These are phyloP conservation scores for Tetrao urogallus DNA, from an alignment of 2,113 vertebrate species.

Conservation along the genomic window DNA sequence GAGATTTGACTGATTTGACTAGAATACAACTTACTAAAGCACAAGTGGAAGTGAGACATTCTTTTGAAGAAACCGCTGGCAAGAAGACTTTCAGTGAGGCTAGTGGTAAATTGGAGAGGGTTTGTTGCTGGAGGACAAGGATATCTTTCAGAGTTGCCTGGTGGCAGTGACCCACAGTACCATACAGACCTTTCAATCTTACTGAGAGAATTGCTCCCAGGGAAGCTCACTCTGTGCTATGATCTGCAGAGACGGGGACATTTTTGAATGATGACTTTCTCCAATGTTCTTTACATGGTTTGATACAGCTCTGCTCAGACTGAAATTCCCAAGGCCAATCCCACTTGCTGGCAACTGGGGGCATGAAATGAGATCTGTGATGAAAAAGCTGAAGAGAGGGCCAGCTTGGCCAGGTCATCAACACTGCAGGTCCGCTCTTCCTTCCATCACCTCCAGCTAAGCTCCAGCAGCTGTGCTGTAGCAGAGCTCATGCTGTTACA, in stretches of 20 bases:
- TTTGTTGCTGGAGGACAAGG: background rate
- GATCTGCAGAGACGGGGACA: accelerated
- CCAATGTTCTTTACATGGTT: background rate
- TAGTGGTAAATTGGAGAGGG: background rate
- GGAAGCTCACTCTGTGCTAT: background rate
- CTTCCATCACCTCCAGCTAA: background rate
- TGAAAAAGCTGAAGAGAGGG: background rate
- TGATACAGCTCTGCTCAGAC: background rate
- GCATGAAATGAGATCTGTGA: background rate
- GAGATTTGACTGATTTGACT: background rate
- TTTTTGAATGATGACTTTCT: background rate
- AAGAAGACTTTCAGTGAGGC: background rate
- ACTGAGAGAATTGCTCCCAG: background rate
- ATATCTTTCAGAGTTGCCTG: background rate
- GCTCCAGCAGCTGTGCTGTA: background rate
- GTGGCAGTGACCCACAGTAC: background rate
- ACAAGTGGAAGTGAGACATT: background rate
- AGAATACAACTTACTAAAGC: background rate
- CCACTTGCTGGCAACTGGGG: background rate
- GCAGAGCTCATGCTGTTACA: background rate
- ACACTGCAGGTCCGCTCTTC: background rate
- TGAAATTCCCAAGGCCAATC: background rate
- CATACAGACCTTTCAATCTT: background rate
- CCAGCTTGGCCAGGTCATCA: background rate
- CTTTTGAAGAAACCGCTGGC: background rate